These are phyloP conservation scores for Steinernema scapterisci DNA, from an alignment of 2,888 invertebrate species.

Conservation along the genomic window DNA sequence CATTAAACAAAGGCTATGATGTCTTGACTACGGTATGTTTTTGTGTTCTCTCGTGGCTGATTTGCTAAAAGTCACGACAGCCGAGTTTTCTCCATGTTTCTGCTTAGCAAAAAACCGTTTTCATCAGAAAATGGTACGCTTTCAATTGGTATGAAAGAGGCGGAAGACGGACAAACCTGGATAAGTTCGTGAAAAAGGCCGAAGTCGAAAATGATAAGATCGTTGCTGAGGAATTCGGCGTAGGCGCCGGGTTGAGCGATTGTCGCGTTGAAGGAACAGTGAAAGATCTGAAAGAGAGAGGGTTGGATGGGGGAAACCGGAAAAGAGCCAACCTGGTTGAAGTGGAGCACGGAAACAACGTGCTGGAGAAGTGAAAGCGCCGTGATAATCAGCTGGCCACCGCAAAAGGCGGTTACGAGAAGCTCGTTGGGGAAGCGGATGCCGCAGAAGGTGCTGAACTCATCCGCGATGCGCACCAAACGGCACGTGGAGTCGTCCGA, in stretches of 20 bases:
- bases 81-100: too few species aligned
- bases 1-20: too few species aligned
- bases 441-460: constrained; percentile 9
- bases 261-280: constrained; percentile 55
- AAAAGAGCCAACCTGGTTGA: constrained; percentile 44
- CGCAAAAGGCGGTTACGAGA: constrained; percentile 20
- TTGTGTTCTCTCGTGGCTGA: too few species aligned
- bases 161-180: constrained; percentile 41
- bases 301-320: neutral
- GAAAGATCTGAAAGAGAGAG: constrained; percentile 49
- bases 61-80: too few species aligned
- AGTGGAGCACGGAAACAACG: constrained; percentile 51
- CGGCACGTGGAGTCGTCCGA: constrained; percentile 12
- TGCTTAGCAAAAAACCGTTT: too few species aligned
- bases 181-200: constrained; percentile 59
- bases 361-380: constrained; percentile 57
- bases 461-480: constrained; percentile 22
- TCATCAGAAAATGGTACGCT: too few species aligned
- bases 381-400: constrained; percentile 52
- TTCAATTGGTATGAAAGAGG: too few species aligned
- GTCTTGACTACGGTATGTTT: too few species aligned
- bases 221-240: constrained; percentile 51
- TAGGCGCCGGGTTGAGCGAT: constrained; percentile 38
- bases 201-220: constrained; percentile 61
- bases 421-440: constrained; percentile 17